phyloP scores from a whole-genome alignment of 64 coral and sea anemone species.

The Actinia tenebrosa region DNA sequence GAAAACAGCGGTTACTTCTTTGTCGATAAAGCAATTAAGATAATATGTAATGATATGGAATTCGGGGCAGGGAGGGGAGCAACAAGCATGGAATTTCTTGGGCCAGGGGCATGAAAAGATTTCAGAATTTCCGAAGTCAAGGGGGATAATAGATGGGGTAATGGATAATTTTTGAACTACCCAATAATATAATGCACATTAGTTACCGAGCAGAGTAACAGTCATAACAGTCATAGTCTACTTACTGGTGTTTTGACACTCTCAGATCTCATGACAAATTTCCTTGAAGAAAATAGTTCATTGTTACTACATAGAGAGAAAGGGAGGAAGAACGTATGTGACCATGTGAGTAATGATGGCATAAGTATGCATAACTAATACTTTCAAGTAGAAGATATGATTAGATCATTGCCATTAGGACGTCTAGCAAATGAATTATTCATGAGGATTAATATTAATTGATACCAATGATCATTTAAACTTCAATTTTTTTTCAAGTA shows the following conservation, averaged over 20 bases:
- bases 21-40: no score
- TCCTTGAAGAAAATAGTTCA: conserved; percentile 27
- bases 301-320: conserved; percentile 6
- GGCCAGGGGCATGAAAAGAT: no score
- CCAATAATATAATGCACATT: no score
- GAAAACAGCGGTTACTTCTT: no score
- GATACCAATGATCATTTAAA: no score
- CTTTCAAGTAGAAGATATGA: background rate
- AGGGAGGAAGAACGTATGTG: background rate
- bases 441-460: background rate
- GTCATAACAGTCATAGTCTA: background rate
- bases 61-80: no score
- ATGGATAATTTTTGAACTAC: no score
- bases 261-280: conserved; percentile 48
- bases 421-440: background rate
- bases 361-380: background rate
- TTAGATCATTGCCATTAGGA: background rate
- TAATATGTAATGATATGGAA: no score
- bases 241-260: conserved; percentile 52
- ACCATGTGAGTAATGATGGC: background rate
- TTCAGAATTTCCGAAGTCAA: no score
- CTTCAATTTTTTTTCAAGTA: no score
- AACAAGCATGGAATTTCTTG: no score
- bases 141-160: no score
- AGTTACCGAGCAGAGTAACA: background rate